phyloP scores from a whole-genome alignment of 2,888 invertebrate genomes.

The Exephanes ischioxanthus region DNA sequence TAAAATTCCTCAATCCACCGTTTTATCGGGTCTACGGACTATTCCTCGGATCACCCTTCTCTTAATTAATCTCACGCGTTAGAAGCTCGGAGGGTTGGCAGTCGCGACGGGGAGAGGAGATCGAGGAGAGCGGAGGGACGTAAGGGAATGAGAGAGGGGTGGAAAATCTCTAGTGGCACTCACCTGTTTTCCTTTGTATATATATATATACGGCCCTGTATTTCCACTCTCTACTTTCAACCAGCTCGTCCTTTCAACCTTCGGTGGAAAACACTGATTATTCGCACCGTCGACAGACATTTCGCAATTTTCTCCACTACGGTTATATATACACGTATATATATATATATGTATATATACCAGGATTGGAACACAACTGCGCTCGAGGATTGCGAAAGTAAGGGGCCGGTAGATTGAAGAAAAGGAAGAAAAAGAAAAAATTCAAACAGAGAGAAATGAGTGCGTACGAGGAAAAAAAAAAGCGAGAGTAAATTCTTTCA shows the following conservation, averaged over 20 bases:
- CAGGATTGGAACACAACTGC: neutral
- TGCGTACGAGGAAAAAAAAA: neutral
- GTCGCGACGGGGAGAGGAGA: neutral
- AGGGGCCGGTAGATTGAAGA: constrained; percentile 8
- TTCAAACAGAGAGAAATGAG: neutral
- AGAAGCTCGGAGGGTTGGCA: neutral
- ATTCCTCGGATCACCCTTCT: constrained; percentile 30
- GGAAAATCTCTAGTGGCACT: constrained; percentile 35
- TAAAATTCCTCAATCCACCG: constrained; percentile 28
- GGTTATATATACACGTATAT: neutral
- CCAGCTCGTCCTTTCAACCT: neutral
- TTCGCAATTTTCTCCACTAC: constrained; percentile 23
- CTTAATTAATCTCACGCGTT: constrained; percentile 52
- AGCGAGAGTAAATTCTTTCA: neutral
- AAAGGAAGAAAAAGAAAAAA: neutral
- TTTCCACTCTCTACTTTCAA: constrained; percentile 17
- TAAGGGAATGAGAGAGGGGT: constrained; percentile 20
- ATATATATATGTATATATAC: neutral
- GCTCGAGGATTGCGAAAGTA: neutral
- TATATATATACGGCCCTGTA: neutral
- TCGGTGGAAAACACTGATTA: constrained; percentile 56
- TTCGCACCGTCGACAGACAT: constrained; percentile 47
- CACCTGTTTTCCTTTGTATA: constrained; percentile 7
- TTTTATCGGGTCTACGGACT: constrained; percentile 23
- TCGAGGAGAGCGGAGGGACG: neutral